These are phyloP conservation scores for Achlya flavicornis DNA, from an alignment of 2,888 invertebrate species.

Conservation along the genomic window DNA sequence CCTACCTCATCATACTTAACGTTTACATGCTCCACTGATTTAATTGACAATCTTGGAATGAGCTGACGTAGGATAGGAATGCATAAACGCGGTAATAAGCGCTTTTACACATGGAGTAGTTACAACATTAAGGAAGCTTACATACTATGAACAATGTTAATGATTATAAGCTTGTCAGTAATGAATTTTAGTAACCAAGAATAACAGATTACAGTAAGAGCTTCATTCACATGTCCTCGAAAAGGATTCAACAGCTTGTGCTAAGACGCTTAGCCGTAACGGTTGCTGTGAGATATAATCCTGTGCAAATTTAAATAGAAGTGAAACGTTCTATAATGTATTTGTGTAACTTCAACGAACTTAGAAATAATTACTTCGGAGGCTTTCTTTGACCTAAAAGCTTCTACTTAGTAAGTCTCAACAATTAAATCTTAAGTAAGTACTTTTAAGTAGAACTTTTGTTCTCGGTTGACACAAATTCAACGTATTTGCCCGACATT, in stretches of 20 bases:
- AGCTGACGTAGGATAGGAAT: background rate
- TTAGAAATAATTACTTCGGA: constrained; percentile 21
- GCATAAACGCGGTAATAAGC: background rate
- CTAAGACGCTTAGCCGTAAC: background rate
- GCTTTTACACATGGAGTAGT: background rate
- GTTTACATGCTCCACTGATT: constrained; percentile 54
- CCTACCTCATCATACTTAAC: constrained; percentile 52
- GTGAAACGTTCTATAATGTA: background rate
- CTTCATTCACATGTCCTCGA: background rate
- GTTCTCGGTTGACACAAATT: constrained; percentile 24
- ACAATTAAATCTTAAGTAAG: constrained; percentile 27
- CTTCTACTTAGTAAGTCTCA: constrained; percentile 34
- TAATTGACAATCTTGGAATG: constrained; percentile 33
- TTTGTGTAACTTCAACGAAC: constrained; percentile 23
- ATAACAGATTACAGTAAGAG: background rate
- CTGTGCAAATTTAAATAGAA: background rate
- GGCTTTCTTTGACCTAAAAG: constrained; percentile 30
- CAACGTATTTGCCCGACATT: constrained; percentile 3
- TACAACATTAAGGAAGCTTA: background rate
- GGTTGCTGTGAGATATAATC: background rate
- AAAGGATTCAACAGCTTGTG: background rate
- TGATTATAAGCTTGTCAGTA: background rate
- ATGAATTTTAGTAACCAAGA: background rate
- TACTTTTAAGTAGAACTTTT: constrained; percentile 26
- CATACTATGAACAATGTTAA: too few relatives aligned